phyloP scores from a whole-genome alignment of 2,888 invertebrate species.

The Rhamnusium bicolor region DNA sequence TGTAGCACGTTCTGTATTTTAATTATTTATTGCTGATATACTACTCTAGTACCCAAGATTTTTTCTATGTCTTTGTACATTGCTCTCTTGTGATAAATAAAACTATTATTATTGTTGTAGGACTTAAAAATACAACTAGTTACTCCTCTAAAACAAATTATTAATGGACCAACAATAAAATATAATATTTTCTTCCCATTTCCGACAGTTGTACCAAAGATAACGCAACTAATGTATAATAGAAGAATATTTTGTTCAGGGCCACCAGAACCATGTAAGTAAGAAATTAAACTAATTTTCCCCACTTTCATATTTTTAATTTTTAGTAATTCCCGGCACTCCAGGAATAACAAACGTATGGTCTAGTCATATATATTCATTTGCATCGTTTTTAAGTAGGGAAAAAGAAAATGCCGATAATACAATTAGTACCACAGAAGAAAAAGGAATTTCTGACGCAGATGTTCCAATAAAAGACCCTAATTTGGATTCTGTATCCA shows the following conservation, averaged over 20 bases:
- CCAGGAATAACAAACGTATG: slow-evolving; percentile 55
- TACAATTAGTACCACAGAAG: slow-evolving; percentile 18
- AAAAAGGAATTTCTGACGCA: slow-evolving; percentile 30
- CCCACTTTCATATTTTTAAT: background rate
- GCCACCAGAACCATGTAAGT: slow-evolving; percentile 59
- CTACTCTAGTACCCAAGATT: no score
- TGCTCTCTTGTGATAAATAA: no score
- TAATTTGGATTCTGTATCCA: background rate
- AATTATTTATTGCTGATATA: no score
- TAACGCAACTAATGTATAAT: slow-evolving; percentile 62
- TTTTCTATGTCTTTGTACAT: no score
- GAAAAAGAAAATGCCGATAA: slow-evolving; percentile 7
- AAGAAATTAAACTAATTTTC: background rate
- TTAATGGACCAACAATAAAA: slow-evolving; percentile 36
- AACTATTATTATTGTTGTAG: slow-evolving; percentile 52
- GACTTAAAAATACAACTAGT: slow-evolving; percentile 54
- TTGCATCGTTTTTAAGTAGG: slow-evolving; percentile 18
- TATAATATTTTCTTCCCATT: slow-evolving; percentile 60
- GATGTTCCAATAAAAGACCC: slow-evolving; percentile 44
- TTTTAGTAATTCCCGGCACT: slow-evolving; percentile 50
- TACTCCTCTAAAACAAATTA: slow-evolving; percentile 49
- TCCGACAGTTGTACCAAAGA: slow-evolving; percentile 58
- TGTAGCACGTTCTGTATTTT: no score
- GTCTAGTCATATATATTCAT: slow-evolving; percentile 45
- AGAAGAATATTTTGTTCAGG: slow-evolving; percentile 57